Evolutionary conservation across 2,888 invertebrate genomes (phyloP).

Genomic region (Muscina levida): DNA sequence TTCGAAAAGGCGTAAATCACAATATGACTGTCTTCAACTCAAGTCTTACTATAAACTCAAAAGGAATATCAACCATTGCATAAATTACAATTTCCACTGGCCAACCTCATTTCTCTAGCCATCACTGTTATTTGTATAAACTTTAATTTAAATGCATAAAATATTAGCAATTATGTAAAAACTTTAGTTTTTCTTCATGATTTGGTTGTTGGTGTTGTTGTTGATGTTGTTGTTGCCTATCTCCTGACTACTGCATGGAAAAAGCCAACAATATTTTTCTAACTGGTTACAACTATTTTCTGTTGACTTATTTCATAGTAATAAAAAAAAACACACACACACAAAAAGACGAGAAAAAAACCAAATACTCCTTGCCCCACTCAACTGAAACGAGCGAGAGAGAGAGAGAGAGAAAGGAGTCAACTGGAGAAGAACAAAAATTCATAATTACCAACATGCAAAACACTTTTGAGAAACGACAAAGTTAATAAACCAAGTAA

Average conservation of each 20-base stretch:
- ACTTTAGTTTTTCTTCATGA: conserved; percentile 56
- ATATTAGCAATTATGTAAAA: conserved; percentile 63
- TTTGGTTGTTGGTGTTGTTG: background rate
- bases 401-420: background rate
- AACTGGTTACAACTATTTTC: conserved; percentile 34
- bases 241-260: too few species aligned
- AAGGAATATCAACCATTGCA: too few species aligned
- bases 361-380: too few species aligned
- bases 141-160: conserved; percentile 63
- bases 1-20: too few species aligned
- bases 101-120: background rate
- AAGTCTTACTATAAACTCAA: too few species aligned
- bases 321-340: too few species aligned
- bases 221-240: background rate
- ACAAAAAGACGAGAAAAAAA: conserved; percentile 19
- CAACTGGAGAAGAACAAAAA: conserved; percentile 19
- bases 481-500: conserved; percentile 69
- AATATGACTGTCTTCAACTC: too few species aligned
- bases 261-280: conserved; percentile 24
- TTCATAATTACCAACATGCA: conserved; percentile 63
- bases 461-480: conserved; percentile 63
- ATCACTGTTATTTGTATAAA: conserved; percentile 52
- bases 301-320: conserved; percentile 29
- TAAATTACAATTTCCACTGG: too few species aligned
- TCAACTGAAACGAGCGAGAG: too few species aligned